Evolutionary conservation across 1,140 invertebrate genomes (phyloP).

Genomic region (Drosophila paulistorum): DNA sequence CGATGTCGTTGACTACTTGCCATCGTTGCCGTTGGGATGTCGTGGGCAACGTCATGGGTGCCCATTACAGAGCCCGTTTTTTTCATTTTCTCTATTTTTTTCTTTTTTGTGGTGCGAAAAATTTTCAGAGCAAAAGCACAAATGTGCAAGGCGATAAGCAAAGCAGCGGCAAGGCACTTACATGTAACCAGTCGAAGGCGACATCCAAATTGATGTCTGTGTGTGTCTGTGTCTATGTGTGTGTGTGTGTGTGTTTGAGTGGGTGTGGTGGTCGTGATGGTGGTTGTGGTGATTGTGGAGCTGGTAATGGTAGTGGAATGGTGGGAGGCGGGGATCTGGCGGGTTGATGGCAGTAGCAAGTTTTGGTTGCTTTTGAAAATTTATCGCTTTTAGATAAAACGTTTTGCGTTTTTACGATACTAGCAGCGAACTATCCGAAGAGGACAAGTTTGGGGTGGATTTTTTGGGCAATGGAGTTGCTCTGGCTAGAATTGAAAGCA

Average conservation of each 20-base stretch:
- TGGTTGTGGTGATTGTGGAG: background rate
- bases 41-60: conserved; percentile 49
- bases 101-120: conserved; percentile 49
- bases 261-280: background rate
- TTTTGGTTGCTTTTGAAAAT: conserved; percentile 75
- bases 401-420: conserved; percentile 79
- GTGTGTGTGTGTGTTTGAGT: conserved; percentile 22
- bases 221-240: conserved; percentile 38
- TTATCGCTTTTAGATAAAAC: conserved; percentile 81
- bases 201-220: conserved; percentile 58
- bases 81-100: background rate
- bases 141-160: conserved; percentile 80
- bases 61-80: conserved; percentile 54
- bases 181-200: conserved; percentile 63
- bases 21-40: conserved; percentile 23
- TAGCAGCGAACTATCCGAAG: conserved; percentile 52
- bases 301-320: conserved; percentile 15
- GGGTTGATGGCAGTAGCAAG: conserved; percentile 54
- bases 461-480: background rate
- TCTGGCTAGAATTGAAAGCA: background rate
- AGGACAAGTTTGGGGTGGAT: conserved; percentile 14
- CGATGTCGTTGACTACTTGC: conserved; percentile 73
- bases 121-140: conserved; percentile 64
- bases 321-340: conserved; percentile 9
- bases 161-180: conserved; percentile 68